Base-by-base conservation (phyloP, 2,888 invertebrate species). In the Dynastes maya region DNA sequence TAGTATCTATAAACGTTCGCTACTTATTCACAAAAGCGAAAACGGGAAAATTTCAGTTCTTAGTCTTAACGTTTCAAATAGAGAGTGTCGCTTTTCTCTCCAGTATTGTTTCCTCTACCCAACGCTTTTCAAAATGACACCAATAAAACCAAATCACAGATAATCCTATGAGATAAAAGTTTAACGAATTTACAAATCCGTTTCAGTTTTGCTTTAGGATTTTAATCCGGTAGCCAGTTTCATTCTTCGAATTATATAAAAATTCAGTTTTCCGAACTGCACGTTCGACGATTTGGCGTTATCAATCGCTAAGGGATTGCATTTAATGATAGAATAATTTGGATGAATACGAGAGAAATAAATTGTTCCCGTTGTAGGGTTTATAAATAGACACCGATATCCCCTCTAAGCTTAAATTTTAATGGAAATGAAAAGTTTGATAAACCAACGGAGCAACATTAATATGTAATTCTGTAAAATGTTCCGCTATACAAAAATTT, bases 161-260 rank as follows among this genome's bases (percentile, higher is more conserved):
- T 72, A 72, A 72, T 72, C 72, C 72, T n/a, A 72, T 37, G 58
- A 72, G 72, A 72, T 72, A 72, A 72, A 72, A 72, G 58, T 72
- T 72, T 72, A 72, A 58, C 72, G 72, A 72, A 72, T 72, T 58
- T 72, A 72, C 72, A 72, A 72, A 72, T 55, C 72, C 72, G 72
- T 72, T 72, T 40, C 72, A 72, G 72, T 72, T 72, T 72, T 72
- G 72, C 58, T 72, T 72, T n/a, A 45, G 58, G 58, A 40, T 58
- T 72, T 72, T 72, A 72, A 72, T 72, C 58, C 72, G 27, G 29
- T n/a, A 9, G 67, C 40, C 55, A 13, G 53, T 8, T 70, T 72
- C 72, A 61, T 72, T 72, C 58, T 40, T n/a, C 37, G 58, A 58
- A 72, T 72, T 72, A 61, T 72, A 72, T 72, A 58, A 51, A 72